A percentile compares a stretch with the other conserved stretches of the same genome.
Evolutionary conservation across 2,888 invertebrate genomes (phyloP).

Genomic region (Eurois occulta): DNA sequence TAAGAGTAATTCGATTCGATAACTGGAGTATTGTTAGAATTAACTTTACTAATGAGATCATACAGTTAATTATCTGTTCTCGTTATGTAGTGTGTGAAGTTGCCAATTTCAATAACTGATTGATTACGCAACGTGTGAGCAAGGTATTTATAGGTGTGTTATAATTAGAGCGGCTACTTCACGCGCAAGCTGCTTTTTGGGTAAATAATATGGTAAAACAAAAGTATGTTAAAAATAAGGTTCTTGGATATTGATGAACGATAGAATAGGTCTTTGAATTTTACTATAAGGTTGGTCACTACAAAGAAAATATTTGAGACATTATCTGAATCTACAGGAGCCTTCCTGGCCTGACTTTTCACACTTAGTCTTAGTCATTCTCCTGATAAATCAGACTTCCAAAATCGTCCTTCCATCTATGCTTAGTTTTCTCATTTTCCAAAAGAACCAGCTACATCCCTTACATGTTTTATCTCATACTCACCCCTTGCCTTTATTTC

Average conservation of each 20-base stretch:
- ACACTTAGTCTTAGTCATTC: not conserved
- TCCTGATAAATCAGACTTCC: not conserved
- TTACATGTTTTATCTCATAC: not conserved
- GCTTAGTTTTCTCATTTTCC: not conserved
- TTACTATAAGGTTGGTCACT: not conserved
- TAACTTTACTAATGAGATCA: slow-evolving; percentile 39
- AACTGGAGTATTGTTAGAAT: slow-evolving; percentile 37
- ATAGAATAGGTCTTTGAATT: not conserved
- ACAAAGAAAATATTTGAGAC: not conserved
- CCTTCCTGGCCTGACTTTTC: not conserved
- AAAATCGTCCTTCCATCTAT: not conserved
- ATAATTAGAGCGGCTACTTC: slow-evolving; percentile 52
- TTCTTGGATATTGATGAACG: not conserved
- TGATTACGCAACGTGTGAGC: slow-evolving; percentile 55
- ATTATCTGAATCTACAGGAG: not conserved
- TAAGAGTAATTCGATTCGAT: slow-evolving; percentile 41
- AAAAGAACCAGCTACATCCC: not conserved
- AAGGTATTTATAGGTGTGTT: slow-evolving; percentile 55
- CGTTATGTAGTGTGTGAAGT: slow-evolving; percentile 45
- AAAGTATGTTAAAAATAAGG: not conserved
- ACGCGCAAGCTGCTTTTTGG: slow-evolving; percentile 29
- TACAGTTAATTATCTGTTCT: slow-evolving; percentile 45
- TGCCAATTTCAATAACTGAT: slow-evolving; percentile 63
- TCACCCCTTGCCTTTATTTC: not conserved
- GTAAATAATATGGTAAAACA: slow-evolving; percentile 25